Conservation (phyloP, 2,113 vertebrate genomes). For the Vulpes vulpes region DNA sequence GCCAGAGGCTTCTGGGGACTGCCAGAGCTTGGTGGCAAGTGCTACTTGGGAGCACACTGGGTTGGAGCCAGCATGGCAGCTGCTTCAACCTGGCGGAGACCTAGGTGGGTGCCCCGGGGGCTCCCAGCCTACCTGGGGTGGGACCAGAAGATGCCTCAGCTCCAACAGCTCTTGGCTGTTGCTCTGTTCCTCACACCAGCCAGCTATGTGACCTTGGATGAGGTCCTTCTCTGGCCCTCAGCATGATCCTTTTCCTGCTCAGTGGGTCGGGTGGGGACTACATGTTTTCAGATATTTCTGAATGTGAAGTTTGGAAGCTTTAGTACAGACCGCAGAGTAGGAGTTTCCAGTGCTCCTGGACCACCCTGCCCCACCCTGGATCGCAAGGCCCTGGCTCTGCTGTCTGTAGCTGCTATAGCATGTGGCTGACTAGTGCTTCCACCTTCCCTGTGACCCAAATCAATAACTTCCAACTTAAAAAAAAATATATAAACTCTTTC, state of each 20-base stretch:
- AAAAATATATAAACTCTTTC: background rate
- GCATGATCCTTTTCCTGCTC: background rate
- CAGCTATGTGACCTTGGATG: background rate
- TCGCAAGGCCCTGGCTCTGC: background rate
- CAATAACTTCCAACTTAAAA: background rate
- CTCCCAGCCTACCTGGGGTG: background rate
- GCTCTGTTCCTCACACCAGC: background rate
- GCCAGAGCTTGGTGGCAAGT: background rate
- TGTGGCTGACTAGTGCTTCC: background rate
- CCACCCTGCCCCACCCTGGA: background rate
- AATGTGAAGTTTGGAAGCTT: conserved; percentile 15
- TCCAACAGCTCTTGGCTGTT: background rate
- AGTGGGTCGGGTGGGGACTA: background rate
- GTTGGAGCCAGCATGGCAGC: background rate
- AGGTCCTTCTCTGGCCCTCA: conserved; percentile 12
- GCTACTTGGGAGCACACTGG: background rate
- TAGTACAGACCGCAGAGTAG: background rate
- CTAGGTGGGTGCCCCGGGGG: background rate
- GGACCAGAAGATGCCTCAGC: background rate
- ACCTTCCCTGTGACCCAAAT: background rate
- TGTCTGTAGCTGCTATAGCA: rapidly evolving
- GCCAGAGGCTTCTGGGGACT: background rate
- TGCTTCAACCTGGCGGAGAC: background rate
- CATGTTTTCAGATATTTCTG: background rate
- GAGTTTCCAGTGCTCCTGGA: background rate